Evolutionary conservation across 2,888 invertebrate species (phyloP).

Genomic region (Aphidoletes aphidimyza): DNA sequence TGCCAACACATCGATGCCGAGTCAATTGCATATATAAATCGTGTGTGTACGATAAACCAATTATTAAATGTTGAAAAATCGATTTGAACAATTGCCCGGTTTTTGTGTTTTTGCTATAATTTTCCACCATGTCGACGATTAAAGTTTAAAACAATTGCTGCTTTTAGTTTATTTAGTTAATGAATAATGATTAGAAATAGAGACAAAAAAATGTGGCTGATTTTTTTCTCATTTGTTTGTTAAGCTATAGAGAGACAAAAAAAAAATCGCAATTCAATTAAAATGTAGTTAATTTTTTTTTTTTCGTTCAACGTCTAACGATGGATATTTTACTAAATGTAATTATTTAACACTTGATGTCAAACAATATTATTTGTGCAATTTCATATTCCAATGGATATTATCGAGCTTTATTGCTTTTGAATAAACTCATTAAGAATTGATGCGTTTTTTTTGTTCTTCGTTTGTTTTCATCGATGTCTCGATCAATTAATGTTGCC

Average conservation of each 20-base stretch:
- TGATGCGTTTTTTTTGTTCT: background rate
- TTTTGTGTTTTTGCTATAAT: too few relatives aligned
- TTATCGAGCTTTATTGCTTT: too few relatives aligned
- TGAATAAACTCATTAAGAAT: background rate
- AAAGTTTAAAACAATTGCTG: too few relatives aligned
- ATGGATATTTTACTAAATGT: too few relatives aligned
- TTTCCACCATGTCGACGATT: background rate
- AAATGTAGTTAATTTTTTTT: background rate
- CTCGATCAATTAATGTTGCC: background rate
- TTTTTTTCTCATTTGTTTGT: too few relatives aligned
- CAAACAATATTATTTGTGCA: too few relatives aligned
- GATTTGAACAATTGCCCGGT: background rate
- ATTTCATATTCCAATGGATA: too few relatives aligned
- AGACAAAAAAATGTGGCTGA: background rate
- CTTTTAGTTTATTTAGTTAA: background rate
- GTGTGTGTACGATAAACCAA: constrained; percentile 5
- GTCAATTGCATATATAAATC: background rate
- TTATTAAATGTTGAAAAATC: constrained; percentile 17
- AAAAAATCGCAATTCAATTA: too few relatives aligned
- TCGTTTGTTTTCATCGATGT: background rate
- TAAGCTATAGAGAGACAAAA: too few relatives aligned
- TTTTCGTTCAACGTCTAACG: too few relatives aligned
- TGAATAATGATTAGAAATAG: background rate
- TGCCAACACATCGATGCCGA: too few relatives aligned
- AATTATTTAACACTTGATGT: too few relatives aligned